phyloP scores from a whole-genome alignment of 2,113 vertebrate genomes.

The Dendrocopos noguchii region DNA sequence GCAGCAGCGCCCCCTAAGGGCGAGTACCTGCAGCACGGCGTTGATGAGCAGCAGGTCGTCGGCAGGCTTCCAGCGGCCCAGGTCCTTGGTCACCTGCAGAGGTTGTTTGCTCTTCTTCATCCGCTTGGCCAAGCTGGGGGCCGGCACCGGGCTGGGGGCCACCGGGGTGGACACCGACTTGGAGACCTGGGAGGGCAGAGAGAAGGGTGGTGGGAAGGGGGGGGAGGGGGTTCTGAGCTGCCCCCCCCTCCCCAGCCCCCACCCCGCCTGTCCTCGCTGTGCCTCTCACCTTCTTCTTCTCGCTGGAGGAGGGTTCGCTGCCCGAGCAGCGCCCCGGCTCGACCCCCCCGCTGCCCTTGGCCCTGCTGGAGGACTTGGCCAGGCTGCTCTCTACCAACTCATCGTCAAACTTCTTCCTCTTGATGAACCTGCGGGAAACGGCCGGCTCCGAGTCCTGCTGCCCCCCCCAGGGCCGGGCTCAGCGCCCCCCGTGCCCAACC shows the following conservation, averaged over 20 bases:
- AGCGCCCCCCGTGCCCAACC: background rate
- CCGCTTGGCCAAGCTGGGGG: slow-evolving; percentile 87
- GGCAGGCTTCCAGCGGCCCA: slow-evolving; percentile 92
- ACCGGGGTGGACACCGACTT: slow-evolving; percentile 83
- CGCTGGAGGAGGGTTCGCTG: slow-evolving; percentile 86
- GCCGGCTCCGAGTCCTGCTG: no score
- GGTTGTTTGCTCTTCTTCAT: slow-evolving; percentile 97
- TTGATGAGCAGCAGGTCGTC: slow-evolving; percentile 95
- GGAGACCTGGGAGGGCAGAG: slow-evolving; percentile 76
- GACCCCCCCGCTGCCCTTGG: slow-evolving; percentile 86
- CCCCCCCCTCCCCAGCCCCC: no score
- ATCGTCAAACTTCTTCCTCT: slow-evolving; percentile 96
- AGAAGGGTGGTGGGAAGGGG: rapidly evolving
- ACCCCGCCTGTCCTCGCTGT: background rate
- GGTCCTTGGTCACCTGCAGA: slow-evolving; percentile 92
- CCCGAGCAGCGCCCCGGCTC: slow-evolving; percentile 90
- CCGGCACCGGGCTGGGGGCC: slow-evolving; percentile 82
- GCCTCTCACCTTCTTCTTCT: slow-evolving; percentile 89
- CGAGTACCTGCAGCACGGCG: slow-evolving; percentile 88
- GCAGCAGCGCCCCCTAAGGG: background rate
- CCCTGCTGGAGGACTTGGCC: slow-evolving; percentile 91
- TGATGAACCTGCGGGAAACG: slow-evolving; percentile 86
- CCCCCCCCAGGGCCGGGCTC: background rate
- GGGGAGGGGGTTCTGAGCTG: background rate
- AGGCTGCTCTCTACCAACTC: slow-evolving; percentile 96